Conservation (phyloP, 2,797 vertebrate genomes). For the Pelobates cultripes region DNA sequence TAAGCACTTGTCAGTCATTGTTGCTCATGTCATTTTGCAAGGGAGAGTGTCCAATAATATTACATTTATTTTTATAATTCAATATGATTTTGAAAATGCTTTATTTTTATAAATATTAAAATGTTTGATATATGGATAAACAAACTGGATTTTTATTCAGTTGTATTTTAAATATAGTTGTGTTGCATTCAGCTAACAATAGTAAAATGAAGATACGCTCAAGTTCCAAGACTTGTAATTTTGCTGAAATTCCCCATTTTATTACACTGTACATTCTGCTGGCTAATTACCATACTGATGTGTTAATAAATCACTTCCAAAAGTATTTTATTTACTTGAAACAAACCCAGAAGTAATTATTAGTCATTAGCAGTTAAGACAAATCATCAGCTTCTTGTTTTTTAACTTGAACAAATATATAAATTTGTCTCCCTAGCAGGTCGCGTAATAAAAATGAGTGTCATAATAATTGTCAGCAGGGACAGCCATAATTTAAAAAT, state of each 20-base stretch:
- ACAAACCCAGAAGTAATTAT: neutral
- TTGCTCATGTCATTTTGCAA: too few relatives aligned
- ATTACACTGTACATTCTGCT: neutral
- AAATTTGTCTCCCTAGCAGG: neutral
- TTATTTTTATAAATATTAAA: too few relatives aligned
- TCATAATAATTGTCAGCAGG: neutral
- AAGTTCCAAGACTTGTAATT: too few relatives aligned
- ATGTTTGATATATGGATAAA: too few relatives aligned
- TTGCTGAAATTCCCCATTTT: neutral
- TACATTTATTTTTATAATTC: too few relatives aligned
- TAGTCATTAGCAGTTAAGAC: neutral
- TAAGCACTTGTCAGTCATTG: too few relatives aligned
- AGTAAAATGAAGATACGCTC: too few relatives aligned
- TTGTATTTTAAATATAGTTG: too few relatives aligned
- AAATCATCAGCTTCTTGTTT: neutral
- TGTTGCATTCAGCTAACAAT: too few relatives aligned
- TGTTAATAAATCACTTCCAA: neutral
- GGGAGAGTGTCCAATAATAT: too few relatives aligned
- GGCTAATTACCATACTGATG: neutral
- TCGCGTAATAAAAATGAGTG: neutral
- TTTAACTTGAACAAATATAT: neutral
- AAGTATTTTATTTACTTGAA: neutral
- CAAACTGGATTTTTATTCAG: too few relatives aligned
- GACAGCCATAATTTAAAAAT: neutral
- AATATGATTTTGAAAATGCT: too few relatives aligned